phyloP scores from a whole-genome alignment of 2,797 vertebrate species.

The Acrossocheilus fasciatus region DNA sequence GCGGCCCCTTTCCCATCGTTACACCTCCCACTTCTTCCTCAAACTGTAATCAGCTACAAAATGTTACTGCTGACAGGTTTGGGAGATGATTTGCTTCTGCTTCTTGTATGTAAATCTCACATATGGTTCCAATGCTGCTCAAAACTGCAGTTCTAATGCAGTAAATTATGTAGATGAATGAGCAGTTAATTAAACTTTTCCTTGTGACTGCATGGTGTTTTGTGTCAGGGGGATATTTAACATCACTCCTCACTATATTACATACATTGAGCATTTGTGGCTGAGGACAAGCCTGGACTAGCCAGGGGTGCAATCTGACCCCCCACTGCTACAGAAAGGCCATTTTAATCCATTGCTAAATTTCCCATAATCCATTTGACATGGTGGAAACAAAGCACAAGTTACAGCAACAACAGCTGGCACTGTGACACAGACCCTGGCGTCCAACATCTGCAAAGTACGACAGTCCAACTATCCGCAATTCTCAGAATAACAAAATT shows the following conservation, averaged over 20 bases:
- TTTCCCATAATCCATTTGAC: constrained; percentile 63
- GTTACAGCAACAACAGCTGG: constrained; percentile 55
- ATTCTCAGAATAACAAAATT: constrained; percentile 51
- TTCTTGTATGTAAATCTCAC: constrained; percentile 29
- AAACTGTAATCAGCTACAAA: constrained; percentile 48
- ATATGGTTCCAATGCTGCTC: not conserved
- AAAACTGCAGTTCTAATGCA: constrained; percentile 8
- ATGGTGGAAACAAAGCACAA: constrained; percentile 64
- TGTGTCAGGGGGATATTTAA: not conserved
- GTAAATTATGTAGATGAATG: constrained; percentile 28
- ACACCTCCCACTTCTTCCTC: constrained; percentile 31
- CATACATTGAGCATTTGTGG: constrained; percentile 11
- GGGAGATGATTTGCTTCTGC: constrained; percentile 19
- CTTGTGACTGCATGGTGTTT: constrained; percentile 6
- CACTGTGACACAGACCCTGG: constrained; percentile 36
- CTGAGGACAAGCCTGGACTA: constrained; percentile 54
- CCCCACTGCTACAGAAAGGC: constrained; percentile 30
- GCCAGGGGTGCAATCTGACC: constrained; percentile 56
- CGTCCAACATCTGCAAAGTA: constrained; percentile 57
- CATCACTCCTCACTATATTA: not conserved
- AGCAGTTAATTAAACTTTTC: constrained; percentile 6
- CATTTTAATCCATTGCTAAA: constrained; percentile 53
- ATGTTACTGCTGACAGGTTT: constrained; percentile 34
- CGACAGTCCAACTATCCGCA: constrained; percentile 44
- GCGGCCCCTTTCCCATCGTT: constrained; percentile 47